Evolutionary conservation across 2,797 vertebrate species (phyloP).

Genomic region (Siniperca undulata): DNA sequence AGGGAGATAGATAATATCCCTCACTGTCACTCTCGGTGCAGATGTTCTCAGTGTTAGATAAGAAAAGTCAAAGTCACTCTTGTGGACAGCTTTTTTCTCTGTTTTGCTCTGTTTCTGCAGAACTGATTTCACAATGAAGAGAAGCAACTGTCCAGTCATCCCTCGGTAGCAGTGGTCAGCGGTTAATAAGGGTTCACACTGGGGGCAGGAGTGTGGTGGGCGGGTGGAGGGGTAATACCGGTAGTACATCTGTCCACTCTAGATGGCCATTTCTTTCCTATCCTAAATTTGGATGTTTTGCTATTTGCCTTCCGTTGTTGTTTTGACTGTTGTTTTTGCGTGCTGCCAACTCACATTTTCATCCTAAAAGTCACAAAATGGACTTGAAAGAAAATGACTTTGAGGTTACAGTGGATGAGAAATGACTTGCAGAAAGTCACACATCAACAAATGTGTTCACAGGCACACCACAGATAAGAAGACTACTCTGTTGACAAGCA

Average conservation of each 20-base stretch:
- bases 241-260: background rate
- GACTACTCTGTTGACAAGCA: slow-evolving; percentile 25
- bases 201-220: slow-evolving; percentile 36
- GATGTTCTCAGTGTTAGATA: slow-evolving; percentile 67
- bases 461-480: slow-evolving; percentile 68
- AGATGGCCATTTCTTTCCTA: background rate
- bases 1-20: slow-evolving; percentile 71
- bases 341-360: background rate
- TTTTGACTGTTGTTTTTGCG: background rate
- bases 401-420: slow-evolving; percentile 27
- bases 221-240: fast-evolving
- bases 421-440: slow-evolving; percentile 67
- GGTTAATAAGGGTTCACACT: slow-evolving; percentile 10
- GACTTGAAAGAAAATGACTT: slow-evolving; percentile 17
- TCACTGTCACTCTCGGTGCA: slow-evolving; percentile 66
- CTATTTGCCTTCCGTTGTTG: background rate
- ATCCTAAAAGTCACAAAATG: slow-evolving; percentile 6
- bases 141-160: slow-evolving; percentile 57
- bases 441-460: slow-evolving; percentile 58
- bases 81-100: slow-evolving; percentile 42
- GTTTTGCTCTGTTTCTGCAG: slow-evolving; percentile 64
- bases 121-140: slow-evolving; percentile 80
- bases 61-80: slow-evolving; percentile 77
- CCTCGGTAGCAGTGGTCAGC: slow-evolving; percentile 30
- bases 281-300: background rate